phyloP scores from a whole-genome alignment of 2,888 invertebrate species.

The Deilephila elpenor region DNA sequence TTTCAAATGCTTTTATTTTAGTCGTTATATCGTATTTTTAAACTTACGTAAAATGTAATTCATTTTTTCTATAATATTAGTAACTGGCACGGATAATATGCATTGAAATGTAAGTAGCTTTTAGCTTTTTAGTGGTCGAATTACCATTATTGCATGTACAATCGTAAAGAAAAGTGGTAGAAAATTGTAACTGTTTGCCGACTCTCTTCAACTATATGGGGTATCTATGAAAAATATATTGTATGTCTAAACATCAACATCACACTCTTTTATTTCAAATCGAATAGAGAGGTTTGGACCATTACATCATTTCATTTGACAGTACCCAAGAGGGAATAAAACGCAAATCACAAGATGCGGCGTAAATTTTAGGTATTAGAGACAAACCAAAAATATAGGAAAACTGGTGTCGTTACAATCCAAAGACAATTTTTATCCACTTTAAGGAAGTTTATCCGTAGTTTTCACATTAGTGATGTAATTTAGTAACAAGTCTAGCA shows the following conservation, averaged over 20 bases:
- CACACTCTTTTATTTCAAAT: no score
- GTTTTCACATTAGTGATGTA: no score
- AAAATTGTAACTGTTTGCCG: background rate
- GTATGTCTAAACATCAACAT: background rate
- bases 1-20: constrained; percentile 13
- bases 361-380: no score
- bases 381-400: no score
- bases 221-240: background rate
- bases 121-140: constrained; percentile 14
- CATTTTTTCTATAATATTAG: background rate
- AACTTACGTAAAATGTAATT: background rate
- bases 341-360: no score
- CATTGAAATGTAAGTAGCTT: constrained; percentile 16
- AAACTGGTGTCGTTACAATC: no score
- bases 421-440: no score
- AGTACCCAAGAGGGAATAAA: no score
- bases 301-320: background rate
- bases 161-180: constrained; percentile 4
- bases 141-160: constrained; percentile 14
- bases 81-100: background rate
- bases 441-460: no score
- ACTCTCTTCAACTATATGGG: no score
- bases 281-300: no score
- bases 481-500: background rate
- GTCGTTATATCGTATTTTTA: background rate